Conservation (phyloP, 1,140 invertebrate species). For the Hetaerina americana region DNA sequence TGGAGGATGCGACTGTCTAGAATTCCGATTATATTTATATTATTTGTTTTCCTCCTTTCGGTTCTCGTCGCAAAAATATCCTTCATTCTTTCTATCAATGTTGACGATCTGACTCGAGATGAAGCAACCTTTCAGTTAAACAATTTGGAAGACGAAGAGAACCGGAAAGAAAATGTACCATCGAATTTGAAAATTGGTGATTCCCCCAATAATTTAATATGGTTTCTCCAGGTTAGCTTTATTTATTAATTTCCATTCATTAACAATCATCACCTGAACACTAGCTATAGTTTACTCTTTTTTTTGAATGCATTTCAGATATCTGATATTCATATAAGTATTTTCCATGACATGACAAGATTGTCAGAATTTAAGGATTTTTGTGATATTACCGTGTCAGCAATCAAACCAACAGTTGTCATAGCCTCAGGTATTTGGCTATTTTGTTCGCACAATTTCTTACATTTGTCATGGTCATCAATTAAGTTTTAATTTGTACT, state of each 20-base stretch:
- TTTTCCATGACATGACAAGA: conserved; percentile 61
- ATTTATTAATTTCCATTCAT: conserved; percentile 13
- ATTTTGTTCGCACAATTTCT: not conserved
- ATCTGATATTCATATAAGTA: conserved; percentile 80
- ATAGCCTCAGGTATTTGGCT: conserved; percentile 52
- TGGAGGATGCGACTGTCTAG: not conserved
- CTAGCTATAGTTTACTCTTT: conserved; percentile 13
- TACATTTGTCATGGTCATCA: not conserved
- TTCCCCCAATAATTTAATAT: conserved; percentile 44
- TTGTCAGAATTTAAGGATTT: conserved; percentile 68
- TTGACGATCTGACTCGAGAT: not conserved
- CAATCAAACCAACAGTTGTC: conserved; percentile 66
- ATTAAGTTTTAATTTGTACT: conserved; percentile 11
- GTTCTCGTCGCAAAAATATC: not conserved
- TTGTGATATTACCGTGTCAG: conserved; percentile 56
- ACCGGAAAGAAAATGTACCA: not conserved
- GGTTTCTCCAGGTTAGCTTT: conserved; percentile 59
- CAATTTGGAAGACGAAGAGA: not conserved
- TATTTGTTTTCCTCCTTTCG: not conserved
- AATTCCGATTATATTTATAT: not conserved
- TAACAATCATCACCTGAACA: no score
- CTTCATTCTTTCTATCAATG: not conserved
- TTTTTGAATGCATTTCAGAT: conserved; percentile 41
- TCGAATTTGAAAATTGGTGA: conserved; percentile 20
- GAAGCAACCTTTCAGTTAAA: not conserved